Evolutionary conservation across 2,888 invertebrate species (phyloP), one percentile per base, ranked within the genome.

Genomic region (Agonopterix heracliana): DNA sequence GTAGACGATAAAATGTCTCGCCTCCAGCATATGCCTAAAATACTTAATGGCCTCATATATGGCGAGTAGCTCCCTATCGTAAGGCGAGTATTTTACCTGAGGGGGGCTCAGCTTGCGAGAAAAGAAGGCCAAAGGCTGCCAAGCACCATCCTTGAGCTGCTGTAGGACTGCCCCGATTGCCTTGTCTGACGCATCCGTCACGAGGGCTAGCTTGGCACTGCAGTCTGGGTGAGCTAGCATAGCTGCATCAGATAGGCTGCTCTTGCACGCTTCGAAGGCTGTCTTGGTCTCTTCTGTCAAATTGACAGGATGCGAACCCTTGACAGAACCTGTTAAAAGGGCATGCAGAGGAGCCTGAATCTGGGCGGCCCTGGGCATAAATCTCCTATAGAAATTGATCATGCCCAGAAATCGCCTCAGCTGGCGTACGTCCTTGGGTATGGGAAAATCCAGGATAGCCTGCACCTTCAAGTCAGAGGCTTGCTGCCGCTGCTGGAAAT

Each of bases 51-150:
- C n/a, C n/a, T n/a, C n/a, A n/a, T n/a, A n/a, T n/a, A n/a, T n/a
- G n/a, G n/a, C n/a, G n/a, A 0, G 67, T 0, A 82, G 57, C 55
- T 79, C 74, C 0, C 76, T 41, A 46, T 81, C 76, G 51, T 78
- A 80, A 1, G 69, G 61, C 14, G 65, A 57, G 64, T 63, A 57
- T 14, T 71, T 73, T 7, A n/a, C 26, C 51, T 81, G 64, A 0
- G 70, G 49, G 12, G 61, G 49, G 11, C 52, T 62, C 0, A 78
- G 53, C 45, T 69, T 74, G 12, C 60, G 57, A 2, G 71, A 72
- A 49, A 71, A 76, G 48, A 77, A 78, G 0, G 41, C 68, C 0
- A 77, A 48, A 1, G 74, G 74, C 50, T 76, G 51, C 62, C 66
- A 64, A 0, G 46, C 12, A 10, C 53, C 46, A 2, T 58, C 43